Base-by-base conservation (phyloP, 2,888 invertebrate genomes). In the Spodoptera exigua region DNA sequence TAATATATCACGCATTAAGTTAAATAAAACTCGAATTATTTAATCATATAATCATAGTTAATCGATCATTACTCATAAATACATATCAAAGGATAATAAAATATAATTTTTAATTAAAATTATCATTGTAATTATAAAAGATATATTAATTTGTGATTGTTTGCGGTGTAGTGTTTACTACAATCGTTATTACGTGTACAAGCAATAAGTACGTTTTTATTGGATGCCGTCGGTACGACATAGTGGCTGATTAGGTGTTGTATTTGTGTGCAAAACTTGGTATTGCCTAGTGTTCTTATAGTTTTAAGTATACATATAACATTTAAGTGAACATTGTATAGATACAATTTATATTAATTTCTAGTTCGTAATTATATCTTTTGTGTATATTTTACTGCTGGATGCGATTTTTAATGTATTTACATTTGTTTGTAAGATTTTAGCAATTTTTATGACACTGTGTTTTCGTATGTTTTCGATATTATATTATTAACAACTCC, bases 151-250 rank as follows among this genome's bases (percentile, higher is more conserved):
- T 90, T 89, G 81, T 86, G 82, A 92, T 93, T 85, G 84, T 93
- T 94, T 93, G 93, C 92, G 87, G 83, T 86, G 86, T 86, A 85
- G 90, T 74, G 74, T 76, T 70, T 74, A 79, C 74, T 76, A 74
- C 76, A 9, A 34, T 58, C 63, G 88, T 89, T 84, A 92, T 91
- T 93, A 94, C 94, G 94, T 94, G 93, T 93, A 94, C 88, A 93
- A 94, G 94, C 94, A 94, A 94, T 94, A 94, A 93, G 34, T 89
- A 91, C 81, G 85, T 89, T 92, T 92, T 91, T 91, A 92, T 89
- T 70, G 82, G 73, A 86, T 76, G 92, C 91, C 88, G 89, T 91
- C 86, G 81, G 77, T 68, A 81, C 69, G 89, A 89, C 85, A 85
- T 61, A 76, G 70, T 87, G 92, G 90, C 90, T 87, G 87, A 84